Conservation (phyloP, 2,113 vertebrate genomes). For the Psettodes erumei region DNA sequence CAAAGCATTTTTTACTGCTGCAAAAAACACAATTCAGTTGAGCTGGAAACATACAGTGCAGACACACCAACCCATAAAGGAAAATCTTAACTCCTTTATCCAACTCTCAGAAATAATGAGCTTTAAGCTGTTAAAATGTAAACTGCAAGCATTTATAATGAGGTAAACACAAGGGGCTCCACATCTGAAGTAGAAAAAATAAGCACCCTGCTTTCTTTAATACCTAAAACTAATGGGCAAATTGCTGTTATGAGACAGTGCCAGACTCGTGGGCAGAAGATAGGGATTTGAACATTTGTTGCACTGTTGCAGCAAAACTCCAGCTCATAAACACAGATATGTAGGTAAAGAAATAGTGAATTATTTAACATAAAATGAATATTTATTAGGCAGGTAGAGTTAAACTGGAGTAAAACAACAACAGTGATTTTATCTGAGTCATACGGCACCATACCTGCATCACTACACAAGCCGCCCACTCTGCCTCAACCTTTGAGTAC, state of each 20-base stretch:
- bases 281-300: constrained; percentile 56
- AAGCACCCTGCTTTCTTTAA: constrained; percentile 38
- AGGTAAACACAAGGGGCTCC: constrained; percentile 48
- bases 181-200: constrained; percentile 27
- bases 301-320: constrained; percentile 33
- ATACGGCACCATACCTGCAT: constrained; percentile 18
- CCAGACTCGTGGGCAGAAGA: constrained; percentile 57
- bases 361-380: constrained; percentile 47
- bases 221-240: constrained; percentile 55
- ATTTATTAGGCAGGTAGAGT: constrained; percentile 32
- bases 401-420: constrained; percentile 23
- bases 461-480: constrained; percentile 20
- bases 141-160: constrained; percentile 53
- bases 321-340: constrained; percentile 21
- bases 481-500: constrained; percentile 40
- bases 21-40: constrained; percentile 26
- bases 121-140: constrained; percentile 43
- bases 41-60: constrained; percentile 11
- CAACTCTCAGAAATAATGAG: constrained; percentile 49
- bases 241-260: constrained; percentile 51
- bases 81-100: constrained; percentile 42
- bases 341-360: constrained; percentile 30
- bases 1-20: constrained; percentile 12
- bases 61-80: constrained; percentile 26
- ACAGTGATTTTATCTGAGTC: constrained; percentile 40